Conservation (phyloP, 2,888 invertebrate genomes). For the Neuroscelio doddi region DNA sequence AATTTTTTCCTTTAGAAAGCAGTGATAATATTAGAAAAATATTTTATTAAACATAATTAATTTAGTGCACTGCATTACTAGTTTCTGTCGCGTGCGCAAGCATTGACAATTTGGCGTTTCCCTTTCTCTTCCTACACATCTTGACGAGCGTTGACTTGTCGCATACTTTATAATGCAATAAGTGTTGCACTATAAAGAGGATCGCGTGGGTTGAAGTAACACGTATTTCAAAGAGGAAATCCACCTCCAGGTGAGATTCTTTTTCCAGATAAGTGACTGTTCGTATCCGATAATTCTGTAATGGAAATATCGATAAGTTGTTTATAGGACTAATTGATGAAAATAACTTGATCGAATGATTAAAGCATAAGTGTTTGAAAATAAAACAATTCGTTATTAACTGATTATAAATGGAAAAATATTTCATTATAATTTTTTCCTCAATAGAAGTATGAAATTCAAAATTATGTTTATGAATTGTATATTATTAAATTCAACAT, state of each 20-base stretch:
- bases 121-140: slow-evolving; percentile 65
- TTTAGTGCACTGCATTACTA: slow-evolving; percentile 25
- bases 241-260: slow-evolving; percentile 58
- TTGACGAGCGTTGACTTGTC: slow-evolving; percentile 44
- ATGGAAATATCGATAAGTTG: neutral
- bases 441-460: too few species aligned
- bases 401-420: too few species aligned
- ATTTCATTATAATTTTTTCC: too few species aligned
- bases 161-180: slow-evolving; percentile 34
- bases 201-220: slow-evolving; percentile 37
- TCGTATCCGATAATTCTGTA: slow-evolving; percentile 28
- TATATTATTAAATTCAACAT: too few species aligned
- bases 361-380: too few species aligned
- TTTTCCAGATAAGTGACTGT: slow-evolving; percentile 60
- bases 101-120: slow-evolving; percentile 52
- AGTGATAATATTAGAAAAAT: too few species aligned
- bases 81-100: slow-evolving; percentile 53
- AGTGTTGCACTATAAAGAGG: slow-evolving; percentile 29
- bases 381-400: too few species aligned
- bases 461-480: too few species aligned
- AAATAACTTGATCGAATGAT: too few species aligned
- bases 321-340: too few species aligned
- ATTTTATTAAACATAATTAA: slow-evolving; percentile 9
- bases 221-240: slow-evolving; percentile 43
- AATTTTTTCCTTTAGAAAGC: too few species aligned